Conservation (phyloP, 2,113 vertebrate species). For the Cinclus mexicanus region DNA sequence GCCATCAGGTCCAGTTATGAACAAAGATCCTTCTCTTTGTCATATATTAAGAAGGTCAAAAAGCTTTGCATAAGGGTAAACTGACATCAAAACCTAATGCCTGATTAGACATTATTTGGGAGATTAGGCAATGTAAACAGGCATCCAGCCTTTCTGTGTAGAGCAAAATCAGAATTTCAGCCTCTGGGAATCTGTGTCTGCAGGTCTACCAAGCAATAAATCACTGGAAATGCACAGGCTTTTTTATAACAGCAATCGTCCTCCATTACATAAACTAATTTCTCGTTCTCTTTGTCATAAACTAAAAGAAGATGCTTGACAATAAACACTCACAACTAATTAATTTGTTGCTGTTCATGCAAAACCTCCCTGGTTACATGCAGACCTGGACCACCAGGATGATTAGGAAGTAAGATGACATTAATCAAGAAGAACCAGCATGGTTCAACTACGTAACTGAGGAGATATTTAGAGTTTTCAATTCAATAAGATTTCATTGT, state of each 20-base stretch:
- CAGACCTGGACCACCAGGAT: background rate
- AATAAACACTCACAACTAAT: background rate
- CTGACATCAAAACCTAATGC: background rate
- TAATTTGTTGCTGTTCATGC: background rate
- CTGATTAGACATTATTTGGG: background rate
- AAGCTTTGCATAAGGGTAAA: background rate
- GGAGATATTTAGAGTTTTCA: background rate
- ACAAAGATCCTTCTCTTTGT: background rate
- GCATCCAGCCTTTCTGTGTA: background rate
- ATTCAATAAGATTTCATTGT: background rate
- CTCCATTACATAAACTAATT: background rate
- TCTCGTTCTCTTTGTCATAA: background rate
- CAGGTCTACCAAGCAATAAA: background rate
- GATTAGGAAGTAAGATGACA: background rate
- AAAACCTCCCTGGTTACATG: background rate
- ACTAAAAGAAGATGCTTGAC: background rate
- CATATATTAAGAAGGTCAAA: background rate
- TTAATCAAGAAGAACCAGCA: background rate
- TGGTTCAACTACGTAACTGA: background rate
- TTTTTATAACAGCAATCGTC: background rate
- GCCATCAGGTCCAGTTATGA: background rate
- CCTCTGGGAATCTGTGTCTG: background rate
- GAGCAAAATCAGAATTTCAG: background rate
- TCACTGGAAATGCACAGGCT: background rate
- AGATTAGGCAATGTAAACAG: background rate